A percentile compares a stretch with the other conserved stretches of the same genome.
phyloP scores from a whole-genome alignment of 2,888 invertebrate species.

The Nineta flava region DNA sequence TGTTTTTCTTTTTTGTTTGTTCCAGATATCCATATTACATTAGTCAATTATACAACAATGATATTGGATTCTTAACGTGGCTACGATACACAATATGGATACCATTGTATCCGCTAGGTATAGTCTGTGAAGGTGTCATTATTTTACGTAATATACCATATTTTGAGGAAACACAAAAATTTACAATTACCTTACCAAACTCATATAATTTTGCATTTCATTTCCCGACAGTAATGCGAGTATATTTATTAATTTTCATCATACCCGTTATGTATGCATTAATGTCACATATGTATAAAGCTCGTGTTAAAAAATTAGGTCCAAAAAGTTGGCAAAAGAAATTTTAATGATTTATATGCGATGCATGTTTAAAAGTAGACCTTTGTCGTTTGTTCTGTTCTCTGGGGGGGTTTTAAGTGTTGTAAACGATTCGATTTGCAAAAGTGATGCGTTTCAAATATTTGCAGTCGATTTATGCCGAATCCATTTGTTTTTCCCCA shows the following conservation, averaged over 20 bases:
- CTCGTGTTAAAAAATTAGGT: slow-evolving; percentile 50
- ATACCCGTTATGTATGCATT: slow-evolving; percentile 62
- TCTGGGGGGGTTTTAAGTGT: too few species aligned
- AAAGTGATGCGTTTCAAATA: too few species aligned
- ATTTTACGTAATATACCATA: slow-evolving; percentile 73
- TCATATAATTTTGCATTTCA: slow-evolving; percentile 73
- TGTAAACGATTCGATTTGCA: too few species aligned
- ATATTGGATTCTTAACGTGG: slow-evolving; percentile 71
- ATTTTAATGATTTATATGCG: neutral
- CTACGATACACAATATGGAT: slow-evolving; percentile 89
- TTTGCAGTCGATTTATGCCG: too few species aligned
- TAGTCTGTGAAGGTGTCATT: slow-evolving; percentile 71
- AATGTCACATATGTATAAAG: slow-evolving; percentile 72
- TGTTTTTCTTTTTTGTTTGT: slow-evolving; percentile 11
- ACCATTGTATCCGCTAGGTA: slow-evolving; percentile 79
- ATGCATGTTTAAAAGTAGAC: too few species aligned
- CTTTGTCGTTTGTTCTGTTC: too few species aligned
- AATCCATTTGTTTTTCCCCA: too few species aligned
- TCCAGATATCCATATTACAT: slow-evolving; percentile 87
- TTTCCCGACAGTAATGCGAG: slow-evolving; percentile 60
- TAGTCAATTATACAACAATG: slow-evolving; percentile 55
- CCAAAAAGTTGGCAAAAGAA: slow-evolving; percentile 24
- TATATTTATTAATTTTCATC: slow-evolving; percentile 60
- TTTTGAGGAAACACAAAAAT: slow-evolving; percentile 68
- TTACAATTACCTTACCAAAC: slow-evolving; percentile 67